These are phyloP conservation scores for Turnix velox DNA, from an alignment of 2,113 vertebrate species.

Conservation along the genomic window DNA sequence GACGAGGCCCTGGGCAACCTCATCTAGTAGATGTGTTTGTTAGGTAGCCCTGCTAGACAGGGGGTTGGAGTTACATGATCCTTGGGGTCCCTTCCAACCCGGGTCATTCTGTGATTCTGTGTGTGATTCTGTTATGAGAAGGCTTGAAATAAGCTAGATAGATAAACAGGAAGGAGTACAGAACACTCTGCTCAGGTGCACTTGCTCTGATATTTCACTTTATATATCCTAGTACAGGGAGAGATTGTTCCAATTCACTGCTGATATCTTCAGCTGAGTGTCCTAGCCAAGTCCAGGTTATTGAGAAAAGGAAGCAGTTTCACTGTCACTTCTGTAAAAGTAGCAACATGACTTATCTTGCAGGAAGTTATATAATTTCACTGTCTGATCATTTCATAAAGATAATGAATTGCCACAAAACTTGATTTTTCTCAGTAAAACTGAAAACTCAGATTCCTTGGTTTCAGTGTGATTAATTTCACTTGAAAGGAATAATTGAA, in stretches of 20 bases:
- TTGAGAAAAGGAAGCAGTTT: background rate
- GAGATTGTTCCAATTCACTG: background rate
- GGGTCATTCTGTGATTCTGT: too few species aligned
- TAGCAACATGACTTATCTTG: background rate
- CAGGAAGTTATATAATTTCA: background rate
- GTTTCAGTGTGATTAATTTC: background rate
- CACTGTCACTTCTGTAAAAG: background rate
- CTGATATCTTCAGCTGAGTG: background rate
- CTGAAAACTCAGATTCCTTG: background rate
- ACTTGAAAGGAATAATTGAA: background rate
- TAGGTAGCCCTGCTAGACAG: too few species aligned
- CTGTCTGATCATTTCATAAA: background rate
- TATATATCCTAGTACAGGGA: background rate
- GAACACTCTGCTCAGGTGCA: background rate
- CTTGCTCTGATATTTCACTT: background rate
- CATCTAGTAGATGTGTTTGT: too few species aligned
- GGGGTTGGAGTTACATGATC: too few species aligned
- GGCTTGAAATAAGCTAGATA: background rate
- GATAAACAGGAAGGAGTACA: background rate
- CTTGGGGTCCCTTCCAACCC: too few species aligned
- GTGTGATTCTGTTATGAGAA: too few species aligned
- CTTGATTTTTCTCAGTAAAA: background rate
- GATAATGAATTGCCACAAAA: background rate
- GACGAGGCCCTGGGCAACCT: too few species aligned
- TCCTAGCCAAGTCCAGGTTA: background rate